phyloP scores from a whole-genome alignment of 2,888 invertebrate species.

The Drosophila siamana region DNA sequence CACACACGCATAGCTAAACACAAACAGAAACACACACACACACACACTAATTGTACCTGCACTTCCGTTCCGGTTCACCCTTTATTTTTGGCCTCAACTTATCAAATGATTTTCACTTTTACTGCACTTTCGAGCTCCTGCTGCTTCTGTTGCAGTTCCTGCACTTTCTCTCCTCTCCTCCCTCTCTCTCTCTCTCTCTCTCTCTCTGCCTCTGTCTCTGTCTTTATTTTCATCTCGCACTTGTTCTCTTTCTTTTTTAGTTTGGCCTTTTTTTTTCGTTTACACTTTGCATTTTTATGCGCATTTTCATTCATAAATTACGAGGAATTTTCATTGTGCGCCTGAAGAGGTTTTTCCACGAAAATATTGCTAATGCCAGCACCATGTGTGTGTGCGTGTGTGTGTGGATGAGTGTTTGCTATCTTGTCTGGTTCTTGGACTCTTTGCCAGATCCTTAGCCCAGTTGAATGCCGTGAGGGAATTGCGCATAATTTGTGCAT shows the following conservation, averaged over 20 bases:
- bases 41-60: slow-evolving; percentile 43
- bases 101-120: slow-evolving; percentile 49
- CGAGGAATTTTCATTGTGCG: slow-evolving; percentile 59
- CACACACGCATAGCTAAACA: background rate
- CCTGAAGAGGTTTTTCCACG: slow-evolving; percentile 28
- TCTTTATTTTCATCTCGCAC: too few species aligned
- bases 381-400: slow-evolving; percentile 5
- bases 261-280: slow-evolving; percentile 4
- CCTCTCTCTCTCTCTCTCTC: background rate
- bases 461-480: slow-evolving; percentile 50
- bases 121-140: slow-evolving; percentile 36
- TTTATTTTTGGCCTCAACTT: slow-evolving; percentile 19
- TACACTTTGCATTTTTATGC: slow-evolving; percentile 40
- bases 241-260: background rate
- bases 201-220: background rate
- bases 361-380: slow-evolving; percentile 28
- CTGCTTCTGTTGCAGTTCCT: slow-evolving; percentile 1
- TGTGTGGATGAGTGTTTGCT: slow-evolving; percentile 13
- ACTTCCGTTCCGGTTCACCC: slow-evolving; percentile 66
- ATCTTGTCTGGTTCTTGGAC: slow-evolving; percentile 2
- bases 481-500: slow-evolving; percentile 69
- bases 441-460: slow-evolving; percentile 37
- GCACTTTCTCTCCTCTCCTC: slow-evolving; percentile 4
- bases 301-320: slow-evolving; percentile 73
- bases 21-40: slow-evolving; percentile 17